Evolutionary conservation across 2,888 invertebrate genomes (phyloP), one percentile per base, ranked within the genome.

Genomic region (Sabellastarte sp.): DNA sequence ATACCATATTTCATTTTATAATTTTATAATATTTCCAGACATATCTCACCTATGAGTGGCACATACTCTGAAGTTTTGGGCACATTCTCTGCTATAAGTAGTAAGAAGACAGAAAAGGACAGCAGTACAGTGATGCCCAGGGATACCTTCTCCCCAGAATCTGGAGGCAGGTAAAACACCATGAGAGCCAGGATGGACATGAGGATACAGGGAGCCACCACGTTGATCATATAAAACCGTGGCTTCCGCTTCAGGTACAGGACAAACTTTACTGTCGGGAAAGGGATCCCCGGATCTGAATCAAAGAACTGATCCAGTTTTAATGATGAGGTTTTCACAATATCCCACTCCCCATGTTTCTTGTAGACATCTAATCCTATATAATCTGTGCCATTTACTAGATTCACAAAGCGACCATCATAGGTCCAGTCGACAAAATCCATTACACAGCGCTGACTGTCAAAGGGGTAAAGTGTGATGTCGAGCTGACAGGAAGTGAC

Each of bases 101-200:
- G 68, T 57, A 78, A 73, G 70, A 77, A 77, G 57, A 77, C 77
- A 15, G 76, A 73, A 65, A 76, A 77, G 41, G 77, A 72, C 32
- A 77, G 71, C 3, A 78, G 71, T 15, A 78, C 76, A n/a, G 77
- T 77, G 53, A 77, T 73, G n/a, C 77, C 77, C 3, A 77, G 74
- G 3, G 76, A 75, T 20, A 77, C 73, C 66, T 77, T 77, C 68
- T 77, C 77, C 3, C 77, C 77, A 28, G 73, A 67, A 61, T 77
- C 77, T 4, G 77, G 76, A 5, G 77, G 77, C 52, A 77, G 69
- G 57, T 72, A 74, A 63, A 77, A 77, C 55, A 77, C 77, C 30
- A 77, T 64, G 51, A 75, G 62, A 20, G 75, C 76, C 32, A 77
- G 69, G 24, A 73, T 61, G 15, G 76, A 77, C 75, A 77, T 72